These are phyloP conservation scores for Chauna torquata DNA, from an alignment of 2,113 vertebrate species.

Conservation along the genomic window DNA sequence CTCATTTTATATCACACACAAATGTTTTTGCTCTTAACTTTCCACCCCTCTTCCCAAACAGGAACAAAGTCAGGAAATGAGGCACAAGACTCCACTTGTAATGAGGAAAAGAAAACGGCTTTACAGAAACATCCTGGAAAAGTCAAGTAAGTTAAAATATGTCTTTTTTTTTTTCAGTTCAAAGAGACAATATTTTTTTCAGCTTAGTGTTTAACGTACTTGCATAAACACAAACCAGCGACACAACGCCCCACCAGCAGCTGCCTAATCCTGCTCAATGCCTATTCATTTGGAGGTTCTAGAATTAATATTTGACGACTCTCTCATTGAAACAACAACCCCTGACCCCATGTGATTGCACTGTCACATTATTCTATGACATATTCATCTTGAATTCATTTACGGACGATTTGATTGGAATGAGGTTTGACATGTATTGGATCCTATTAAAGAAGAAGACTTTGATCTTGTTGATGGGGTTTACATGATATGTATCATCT, in stretches of 20 bases:
- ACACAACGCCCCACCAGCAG: slow-evolving; percentile 72
- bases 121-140: slow-evolving; percentile 76
- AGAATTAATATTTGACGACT: slow-evolving; percentile 87
- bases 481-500: slow-evolving; percentile 84
- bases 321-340: slow-evolving; percentile 83
- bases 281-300: slow-evolving; percentile 79
- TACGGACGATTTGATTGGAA: slow-evolving; percentile 85
- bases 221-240: slow-evolving; percentile 76
- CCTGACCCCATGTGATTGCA: slow-evolving; percentile 82
- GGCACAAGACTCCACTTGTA: slow-evolving; percentile 72
- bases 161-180: slow-evolving; percentile 43
- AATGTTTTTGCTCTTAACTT: slow-evolving; percentile 41
- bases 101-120: slow-evolving; percentile 77
- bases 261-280: slow-evolving; percentile 77
- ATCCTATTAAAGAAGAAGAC: slow-evolving; percentile 81
- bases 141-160: slow-evolving; percentile 80
- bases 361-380: slow-evolving; percentile 86
- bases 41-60: slow-evolving; percentile 59
- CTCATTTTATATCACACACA: neutral
- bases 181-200: slow-evolving; percentile 56
- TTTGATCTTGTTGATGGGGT: slow-evolving; percentile 84
- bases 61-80: slow-evolving; percentile 76
- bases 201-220: slow-evolving; percentile 69
- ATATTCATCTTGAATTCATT: slow-evolving; percentile 87
- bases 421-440: slow-evolving; percentile 84